Evolutionary conservation across 1,140 invertebrate species (phyloP).

Genomic region (Phymorhynchus buccinoides): DNA sequence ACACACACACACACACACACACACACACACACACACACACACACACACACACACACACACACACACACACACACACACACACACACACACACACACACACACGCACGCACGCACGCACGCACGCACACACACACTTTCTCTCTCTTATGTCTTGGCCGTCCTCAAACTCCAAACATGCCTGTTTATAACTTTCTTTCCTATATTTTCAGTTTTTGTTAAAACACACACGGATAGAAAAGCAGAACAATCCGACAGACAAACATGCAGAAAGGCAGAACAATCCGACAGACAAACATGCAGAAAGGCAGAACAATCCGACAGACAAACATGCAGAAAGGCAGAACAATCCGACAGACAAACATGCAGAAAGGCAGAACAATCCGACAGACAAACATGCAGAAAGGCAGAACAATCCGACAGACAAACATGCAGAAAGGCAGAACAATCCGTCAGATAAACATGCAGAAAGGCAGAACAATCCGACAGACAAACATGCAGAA

Average conservation of each 20-base stretch:
- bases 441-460: too few relatives aligned
- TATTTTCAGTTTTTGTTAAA: neutral
- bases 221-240: neutral
- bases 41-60: conserved; percentile 2
- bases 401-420: too few relatives aligned
- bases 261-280: neutral
- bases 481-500: too few relatives aligned
- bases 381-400: too few relatives aligned
- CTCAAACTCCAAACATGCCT: neutral
- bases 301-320: too few relatives aligned
- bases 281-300: neutral
- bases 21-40: neutral
- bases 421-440: too few relatives aligned
- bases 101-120: neutral
- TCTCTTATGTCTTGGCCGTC: neutral
- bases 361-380: too few relatives aligned
- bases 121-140: neutral
- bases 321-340: too few relatives aligned
- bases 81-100: conserved; percentile 30
- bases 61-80: neutral
- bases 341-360: too few relatives aligned
- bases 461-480: too few relatives aligned
- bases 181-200: neutral
- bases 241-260: neutral
- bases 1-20: neutral